A percentile compares a stretch with the other conserved stretches of the same genome.
phyloP scores from a whole-genome alignment of 2,113 vertebrate genomes.

The Phrynosoma blainvillii region DNA sequence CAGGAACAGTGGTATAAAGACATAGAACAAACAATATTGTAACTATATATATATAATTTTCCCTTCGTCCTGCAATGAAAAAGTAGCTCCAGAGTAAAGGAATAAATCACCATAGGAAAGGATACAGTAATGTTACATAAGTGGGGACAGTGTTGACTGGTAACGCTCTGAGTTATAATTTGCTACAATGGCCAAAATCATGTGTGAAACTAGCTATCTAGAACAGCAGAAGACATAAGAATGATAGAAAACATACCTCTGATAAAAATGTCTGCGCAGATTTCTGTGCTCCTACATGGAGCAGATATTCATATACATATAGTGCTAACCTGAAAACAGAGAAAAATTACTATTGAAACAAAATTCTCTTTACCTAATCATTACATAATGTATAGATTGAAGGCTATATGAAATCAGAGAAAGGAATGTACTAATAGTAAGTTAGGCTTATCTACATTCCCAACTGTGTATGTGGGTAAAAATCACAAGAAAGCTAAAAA shows the following conservation, averaged over 20 bases:
- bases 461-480: constrained; percentile 52
- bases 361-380: constrained; percentile 17
- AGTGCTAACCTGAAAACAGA: constrained; percentile 91
- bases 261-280: constrained; percentile 98
- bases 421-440: background rate
- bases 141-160: background rate
- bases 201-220: background rate
- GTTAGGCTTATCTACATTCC: constrained; percentile 39
- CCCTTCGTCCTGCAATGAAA: background rate
- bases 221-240: constrained; percentile 19
- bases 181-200: background rate
- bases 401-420: constrained; percentile 8
- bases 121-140: background rate
- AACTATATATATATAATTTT: background rate
- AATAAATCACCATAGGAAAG: background rate
- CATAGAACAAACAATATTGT: background rate
- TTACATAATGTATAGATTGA: constrained; percentile 1
- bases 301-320: constrained; percentile 98
- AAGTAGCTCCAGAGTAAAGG: background rate
- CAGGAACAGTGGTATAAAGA: background rate
- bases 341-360: constrained; percentile 39
- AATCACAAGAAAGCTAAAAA: constrained; percentile 65
- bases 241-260: constrained; percentile 86
- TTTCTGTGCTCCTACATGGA: constrained; percentile 99
- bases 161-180: background rate